phyloP scores from a whole-genome alignment of 2,797 vertebrate species.

The Fistularia tabacaria region DNA sequence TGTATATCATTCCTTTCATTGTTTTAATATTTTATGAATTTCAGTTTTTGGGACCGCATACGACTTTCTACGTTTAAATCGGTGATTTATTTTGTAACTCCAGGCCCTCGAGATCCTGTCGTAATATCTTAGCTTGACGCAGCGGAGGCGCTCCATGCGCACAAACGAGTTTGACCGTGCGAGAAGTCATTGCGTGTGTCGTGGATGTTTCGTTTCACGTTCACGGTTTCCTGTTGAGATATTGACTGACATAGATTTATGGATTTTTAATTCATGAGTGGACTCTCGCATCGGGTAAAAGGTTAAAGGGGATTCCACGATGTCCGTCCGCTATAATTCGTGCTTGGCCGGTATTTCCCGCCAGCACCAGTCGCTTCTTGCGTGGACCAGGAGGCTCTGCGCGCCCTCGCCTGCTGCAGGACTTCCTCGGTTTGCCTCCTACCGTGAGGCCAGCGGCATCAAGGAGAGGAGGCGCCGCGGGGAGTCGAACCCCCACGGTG shows the following conservation, averaged over 20 bases:
- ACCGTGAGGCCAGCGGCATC: conserved; percentile 54
- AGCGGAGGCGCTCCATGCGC: too few species aligned
- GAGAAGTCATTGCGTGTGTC: too few species aligned
- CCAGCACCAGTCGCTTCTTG: conserved; percentile 18
- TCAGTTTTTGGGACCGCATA: neutral
- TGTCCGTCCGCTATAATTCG: conserved; percentile 26
- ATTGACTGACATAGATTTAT: too few species aligned
- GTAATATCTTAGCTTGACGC: too few species aligned
- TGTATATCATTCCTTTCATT: too few species aligned
- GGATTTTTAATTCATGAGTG: too few species aligned
- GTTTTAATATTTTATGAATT: neutral
- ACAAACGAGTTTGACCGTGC: too few species aligned
- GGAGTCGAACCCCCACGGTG: neutral
- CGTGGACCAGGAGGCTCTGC: conserved; percentile 1
- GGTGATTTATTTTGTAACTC: conserved; percentile 9
- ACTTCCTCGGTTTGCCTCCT: conserved; percentile 42
- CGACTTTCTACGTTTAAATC: too few species aligned
- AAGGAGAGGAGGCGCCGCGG: conserved; percentile 29
- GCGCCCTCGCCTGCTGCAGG: neutral
- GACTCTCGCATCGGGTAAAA: neutral
- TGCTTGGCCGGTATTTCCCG: neutral
- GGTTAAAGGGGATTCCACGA: neutral
- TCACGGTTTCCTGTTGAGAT: too few species aligned
- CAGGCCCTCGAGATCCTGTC: neutral
- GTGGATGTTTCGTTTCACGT: too few species aligned